Percentiles rank a stretch among this genome's conserved stretches.
These are phyloP conservation scores for Eutolmus rufibarbis DNA, from an alignment of 2,888 invertebrate genomes.

Conservation along the genomic window DNA sequence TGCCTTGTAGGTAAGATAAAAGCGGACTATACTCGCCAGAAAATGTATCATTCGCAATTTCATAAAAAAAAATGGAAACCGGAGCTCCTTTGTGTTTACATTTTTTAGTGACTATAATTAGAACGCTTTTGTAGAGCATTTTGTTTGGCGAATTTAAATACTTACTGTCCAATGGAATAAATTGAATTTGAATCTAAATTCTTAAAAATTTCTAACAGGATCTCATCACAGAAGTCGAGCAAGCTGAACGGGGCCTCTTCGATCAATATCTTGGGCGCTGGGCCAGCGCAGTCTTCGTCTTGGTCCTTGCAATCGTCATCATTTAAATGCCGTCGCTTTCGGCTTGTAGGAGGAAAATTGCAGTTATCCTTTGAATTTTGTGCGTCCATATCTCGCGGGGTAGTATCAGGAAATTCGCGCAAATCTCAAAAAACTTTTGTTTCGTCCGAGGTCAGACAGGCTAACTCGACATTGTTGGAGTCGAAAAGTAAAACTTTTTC, in stretches of 20 bases:
- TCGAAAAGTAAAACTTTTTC: not conserved
- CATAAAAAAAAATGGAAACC: too few species aligned
- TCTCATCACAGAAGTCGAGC: conserved; percentile 58
- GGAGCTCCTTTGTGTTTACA: too few species aligned
- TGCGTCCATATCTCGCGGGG: not conserved
- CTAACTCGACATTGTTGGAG: not conserved
- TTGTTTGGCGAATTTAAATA: not conserved
- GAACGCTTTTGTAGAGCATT: not conserved
- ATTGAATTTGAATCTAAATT: conserved; percentile 58
- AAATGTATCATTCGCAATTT: too few species aligned
- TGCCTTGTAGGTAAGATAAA: too few species aligned
- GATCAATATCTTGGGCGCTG: conserved; percentile 48
- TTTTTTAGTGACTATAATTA: too few species aligned
- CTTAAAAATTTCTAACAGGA: conserved; percentile 59
- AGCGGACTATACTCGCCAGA: too few species aligned
- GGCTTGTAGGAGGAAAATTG: not conserved
- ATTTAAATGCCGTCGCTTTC: not conserved
- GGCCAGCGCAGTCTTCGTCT: conserved; percentile 45
- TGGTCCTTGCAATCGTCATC: not conserved
- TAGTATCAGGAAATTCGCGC: not conserved
- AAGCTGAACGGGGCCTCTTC: conserved; percentile 49
- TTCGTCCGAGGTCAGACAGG: not conserved
- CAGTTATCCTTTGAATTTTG: not conserved
- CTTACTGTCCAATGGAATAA: conserved; percentile 57
- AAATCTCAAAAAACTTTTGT: not conserved